Evolutionary conservation across 1,140 invertebrate species (phyloP), one percentile per base, ranked within the genome.

Genomic region (Drosophila chauvacae): DNA sequence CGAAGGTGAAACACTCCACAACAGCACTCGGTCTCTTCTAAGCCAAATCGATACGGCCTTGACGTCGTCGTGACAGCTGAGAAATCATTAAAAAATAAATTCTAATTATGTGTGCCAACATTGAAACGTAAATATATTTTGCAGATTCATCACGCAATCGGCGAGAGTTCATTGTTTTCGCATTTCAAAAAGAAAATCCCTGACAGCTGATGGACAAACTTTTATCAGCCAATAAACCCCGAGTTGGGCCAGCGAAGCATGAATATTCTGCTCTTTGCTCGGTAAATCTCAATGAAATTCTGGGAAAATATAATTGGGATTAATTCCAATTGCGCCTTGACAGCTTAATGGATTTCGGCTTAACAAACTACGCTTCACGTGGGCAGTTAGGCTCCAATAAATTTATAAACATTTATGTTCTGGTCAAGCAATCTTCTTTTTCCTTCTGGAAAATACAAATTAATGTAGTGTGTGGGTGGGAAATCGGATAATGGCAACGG

Each of bases 21-120:
- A 23, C 23, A 23, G 23, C 23, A 37, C 51, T 37, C 7, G 20
- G 30, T 20, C 35, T 71, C 42, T 42, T 26, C 5, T 26, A 16
- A 37, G 66, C 37, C 69, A 42, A 72, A 72, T 72, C 69, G 69
- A 72, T 72, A 72, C 66, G 53, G 55, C 69, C 69, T 72, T 72
- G 53, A 39, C 44, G 69, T 30, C 35, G 16, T 23, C 23, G n/a
- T 72, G 69, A 72, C 69, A 72, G 69, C 68, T 60, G n/a, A 72
- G 44, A 72, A 72, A 72, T 72, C 69, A 72, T 72, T 60, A 72
- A 72, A 72, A 44, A 72, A 72, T 51, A 72, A 42, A 72, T 71
- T 72, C 66, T 72, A 72, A 72, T 60, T 72, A 72, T 72, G 66
- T 72, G 66, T 59, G 69, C 33, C 33, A 50, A 42, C 30, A 44